phyloP scores from a whole-genome alignment of 2,888 invertebrate species.

The Charanyca ferruginea region DNA sequence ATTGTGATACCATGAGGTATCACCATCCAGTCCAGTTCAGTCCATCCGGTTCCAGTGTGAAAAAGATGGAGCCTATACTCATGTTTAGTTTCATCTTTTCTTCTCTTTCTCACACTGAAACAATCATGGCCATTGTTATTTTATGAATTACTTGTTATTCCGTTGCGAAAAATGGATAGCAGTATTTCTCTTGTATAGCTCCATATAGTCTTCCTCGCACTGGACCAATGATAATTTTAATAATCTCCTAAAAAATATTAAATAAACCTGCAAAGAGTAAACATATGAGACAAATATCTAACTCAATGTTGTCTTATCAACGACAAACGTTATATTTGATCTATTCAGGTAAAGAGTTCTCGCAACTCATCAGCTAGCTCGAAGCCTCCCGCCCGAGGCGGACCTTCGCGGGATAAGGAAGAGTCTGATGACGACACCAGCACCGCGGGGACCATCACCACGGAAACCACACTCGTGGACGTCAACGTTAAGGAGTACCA shows the following conservation, averaged over 20 bases:
- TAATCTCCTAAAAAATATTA: neutral
- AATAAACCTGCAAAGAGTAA: neutral
- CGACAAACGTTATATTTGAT: neutral
- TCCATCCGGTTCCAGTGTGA: too few species aligned
- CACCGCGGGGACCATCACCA: conserved; percentile 92
- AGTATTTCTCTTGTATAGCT: too few species aligned
- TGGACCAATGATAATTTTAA: too few species aligned
- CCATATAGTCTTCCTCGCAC: too few species aligned
- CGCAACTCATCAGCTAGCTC: conserved; percentile 75
- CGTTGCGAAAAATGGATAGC: too few species aligned
- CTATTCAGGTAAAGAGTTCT: conserved; percentile 83
- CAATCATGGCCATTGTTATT: neutral
- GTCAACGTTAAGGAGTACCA: conserved; percentile 91
- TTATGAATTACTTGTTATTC: neutral
- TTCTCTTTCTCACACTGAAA: neutral
- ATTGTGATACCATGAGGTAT: too few species aligned
- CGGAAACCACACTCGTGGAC: conserved; percentile 93
- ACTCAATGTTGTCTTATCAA: neutral
- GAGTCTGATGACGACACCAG: conserved; percentile 91
- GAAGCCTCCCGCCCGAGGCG: conserved; percentile 86
- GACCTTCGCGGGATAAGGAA: conserved; percentile 84
- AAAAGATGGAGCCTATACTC: neutral
- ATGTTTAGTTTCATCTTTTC: neutral
- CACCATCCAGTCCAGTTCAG: too few species aligned
- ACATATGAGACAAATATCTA: neutral